Conservation (phyloP, 1,140 invertebrate species). For the Eriosoma lanigerum region DNA sequence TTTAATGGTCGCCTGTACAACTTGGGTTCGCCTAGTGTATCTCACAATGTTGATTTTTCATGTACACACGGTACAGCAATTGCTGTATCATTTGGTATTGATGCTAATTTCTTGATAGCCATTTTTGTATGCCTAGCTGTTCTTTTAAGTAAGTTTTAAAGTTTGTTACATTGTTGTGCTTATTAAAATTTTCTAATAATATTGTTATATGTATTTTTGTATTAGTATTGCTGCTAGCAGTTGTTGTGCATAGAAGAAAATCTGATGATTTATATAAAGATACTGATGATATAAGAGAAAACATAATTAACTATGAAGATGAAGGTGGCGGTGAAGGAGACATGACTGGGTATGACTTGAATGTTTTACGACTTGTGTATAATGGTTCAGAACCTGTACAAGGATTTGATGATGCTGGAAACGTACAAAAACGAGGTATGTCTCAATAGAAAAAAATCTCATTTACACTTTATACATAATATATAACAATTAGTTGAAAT, state of each 20-base stretch:
- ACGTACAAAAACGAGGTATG: conserved; percentile 34
- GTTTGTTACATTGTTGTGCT: neutral
- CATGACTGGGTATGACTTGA: conserved; percentile 87
- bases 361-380: conserved; percentile 75
- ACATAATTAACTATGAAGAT: conserved; percentile 96
- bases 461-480: no score
- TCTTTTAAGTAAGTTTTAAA: conserved; percentile 64
- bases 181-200: neutral
- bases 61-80: conserved; percentile 70
- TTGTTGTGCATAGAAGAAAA: conserved; percentile 80
- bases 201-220: conserved; percentile 41
- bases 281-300: conserved; percentile 93
- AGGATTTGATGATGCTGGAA: conserved; percentile 33
- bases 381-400: conserved; percentile 60
- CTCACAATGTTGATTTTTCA: conserved; percentile 66
- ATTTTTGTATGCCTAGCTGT: conserved; percentile 78
- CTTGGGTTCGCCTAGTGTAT: conserved; percentile 70
- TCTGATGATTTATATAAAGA: conserved; percentile 88
- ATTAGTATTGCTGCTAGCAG: conserved; percentile 79
- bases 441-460: no score
- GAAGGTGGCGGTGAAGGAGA: conserved; percentile 96
- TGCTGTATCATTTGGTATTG: conserved; percentile 76
- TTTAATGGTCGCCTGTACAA: conserved; percentile 79
- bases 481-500: no score
- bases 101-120: conserved; percentile 81